Conservation (phyloP, 2,113 vertebrate species). For the Mola mola region DNA sequence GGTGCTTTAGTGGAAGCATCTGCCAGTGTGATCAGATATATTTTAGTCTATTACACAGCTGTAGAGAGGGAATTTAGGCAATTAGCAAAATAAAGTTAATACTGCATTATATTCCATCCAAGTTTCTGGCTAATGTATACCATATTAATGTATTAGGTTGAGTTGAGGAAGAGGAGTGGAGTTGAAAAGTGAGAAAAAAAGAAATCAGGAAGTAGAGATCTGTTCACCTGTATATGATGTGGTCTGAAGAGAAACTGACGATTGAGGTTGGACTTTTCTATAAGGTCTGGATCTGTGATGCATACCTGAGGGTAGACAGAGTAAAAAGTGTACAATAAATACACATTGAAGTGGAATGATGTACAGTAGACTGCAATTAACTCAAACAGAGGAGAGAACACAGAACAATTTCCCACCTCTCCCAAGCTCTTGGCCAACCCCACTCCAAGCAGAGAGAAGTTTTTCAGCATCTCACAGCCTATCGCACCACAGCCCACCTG, state of each 20-base stretch:
- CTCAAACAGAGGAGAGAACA: neutral
- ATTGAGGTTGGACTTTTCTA: constrained; percentile 99
- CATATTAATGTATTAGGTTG: too few relatives aligned
- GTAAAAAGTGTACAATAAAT: neutral
- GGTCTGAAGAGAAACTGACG: constrained; percentile 98
- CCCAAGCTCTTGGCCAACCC: constrained; percentile 83
- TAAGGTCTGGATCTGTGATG: constrained; percentile 97
- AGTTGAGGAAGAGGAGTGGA: neutral
- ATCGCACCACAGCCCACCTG: constrained; percentile 98
- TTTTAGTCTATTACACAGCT: too few relatives aligned
- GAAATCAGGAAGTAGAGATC: neutral
- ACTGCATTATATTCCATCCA: too few relatives aligned
- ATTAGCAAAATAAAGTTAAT: too few relatives aligned
- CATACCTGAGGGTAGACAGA: constrained; percentile 83
- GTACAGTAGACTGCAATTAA: neutral
- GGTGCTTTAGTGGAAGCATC: too few relatives aligned
- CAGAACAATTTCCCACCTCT: constrained; percentile 62
- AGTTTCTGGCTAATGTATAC: too few relatives aligned
- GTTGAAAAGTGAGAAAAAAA: neutral
- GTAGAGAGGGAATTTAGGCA: too few relatives aligned
- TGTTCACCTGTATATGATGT: constrained; percentile 92
- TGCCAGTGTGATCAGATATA: too few relatives aligned
- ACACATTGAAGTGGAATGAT: too few relatives aligned
- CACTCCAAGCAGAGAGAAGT: constrained; percentile 94
- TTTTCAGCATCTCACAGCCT: constrained; percentile 99